Conservation (phyloP, 2,888 invertebrate genomes). For the Heliconius erato region DNA sequence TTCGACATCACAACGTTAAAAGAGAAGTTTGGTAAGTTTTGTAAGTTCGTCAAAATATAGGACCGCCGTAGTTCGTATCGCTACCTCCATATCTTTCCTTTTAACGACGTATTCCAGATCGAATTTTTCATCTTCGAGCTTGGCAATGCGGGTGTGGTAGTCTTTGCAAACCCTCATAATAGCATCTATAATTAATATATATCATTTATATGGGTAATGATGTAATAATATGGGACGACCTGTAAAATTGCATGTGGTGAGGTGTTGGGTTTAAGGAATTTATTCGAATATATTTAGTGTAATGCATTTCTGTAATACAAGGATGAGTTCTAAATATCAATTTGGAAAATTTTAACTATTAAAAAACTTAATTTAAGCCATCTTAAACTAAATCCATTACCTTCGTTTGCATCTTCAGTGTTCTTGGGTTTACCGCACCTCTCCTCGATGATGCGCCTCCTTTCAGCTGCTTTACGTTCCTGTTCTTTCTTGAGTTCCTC, state of each 20-base stretch:
- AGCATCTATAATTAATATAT: slow-evolving; percentile 88
- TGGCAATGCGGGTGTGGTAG: slow-evolving; percentile 94
- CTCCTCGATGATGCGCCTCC: slow-evolving; percentile 98
- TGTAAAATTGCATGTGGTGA: slow-evolving; percentile 62
- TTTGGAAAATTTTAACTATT: slow-evolving; percentile 31
- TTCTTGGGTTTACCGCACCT: slow-evolving; percentile 97
- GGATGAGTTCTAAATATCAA: slow-evolving; percentile 30
- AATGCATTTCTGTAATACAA: slow-evolving; percentile 36
- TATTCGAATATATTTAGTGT: slow-evolving; percentile 43
- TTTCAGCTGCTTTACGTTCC: slow-evolving; percentile 99
- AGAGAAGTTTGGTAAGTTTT: slow-evolving; percentile 76
- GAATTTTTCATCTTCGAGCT: slow-evolving; percentile 97
- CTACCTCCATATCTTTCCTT: slow-evolving; percentile 99
- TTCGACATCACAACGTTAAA: slow-evolving; percentile 77
- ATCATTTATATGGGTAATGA: slow-evolving; percentile 64
- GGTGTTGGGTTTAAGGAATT: slow-evolving; percentile 54
- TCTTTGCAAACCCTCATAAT: slow-evolving; percentile 91
- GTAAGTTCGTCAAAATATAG: slow-evolving; percentile 78
- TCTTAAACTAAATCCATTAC: slow-evolving; percentile 80
- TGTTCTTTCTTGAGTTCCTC: slow-evolving; percentile 99
- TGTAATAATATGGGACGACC: slow-evolving; percentile 55
- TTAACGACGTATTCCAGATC: slow-evolving; percentile 99
- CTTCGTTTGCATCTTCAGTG: slow-evolving; percentile 97
- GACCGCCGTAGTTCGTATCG: slow-evolving; percentile 75
- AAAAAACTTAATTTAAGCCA: background rate